phyloP scores from a whole-genome alignment of 92 coral and sea anemone genomes.

The Anthopleura xanthogrammica region DNA sequence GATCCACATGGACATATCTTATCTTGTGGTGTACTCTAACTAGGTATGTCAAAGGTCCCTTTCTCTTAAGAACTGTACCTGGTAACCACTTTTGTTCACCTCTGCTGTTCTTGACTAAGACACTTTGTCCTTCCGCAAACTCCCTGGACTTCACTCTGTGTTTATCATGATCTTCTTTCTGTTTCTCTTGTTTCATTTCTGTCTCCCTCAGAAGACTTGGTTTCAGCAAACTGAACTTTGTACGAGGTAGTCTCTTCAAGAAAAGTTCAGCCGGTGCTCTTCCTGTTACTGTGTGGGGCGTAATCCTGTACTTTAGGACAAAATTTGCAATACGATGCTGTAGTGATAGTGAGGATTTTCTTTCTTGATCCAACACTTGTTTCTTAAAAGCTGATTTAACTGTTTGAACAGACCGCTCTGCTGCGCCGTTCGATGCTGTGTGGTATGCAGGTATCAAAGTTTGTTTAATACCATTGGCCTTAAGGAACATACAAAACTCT shows the following conservation, averaged over 20 bases:
- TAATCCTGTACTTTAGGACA: constrained; percentile 30
- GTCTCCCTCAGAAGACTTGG: constrained; percentile 39
- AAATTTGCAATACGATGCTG: constrained; percentile 33
- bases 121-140: neutral
- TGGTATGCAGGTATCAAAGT: constrained; percentile 48
- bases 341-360: neutral
- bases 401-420: constrained; percentile 40
- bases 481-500: neutral
- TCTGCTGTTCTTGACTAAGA: neutral
- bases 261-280: constrained; percentile 51
- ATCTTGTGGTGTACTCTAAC: too few relatives aligned
- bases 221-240: constrained; percentile 35
- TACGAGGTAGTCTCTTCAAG: constrained; percentile 37
- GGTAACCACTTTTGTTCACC: neutral
- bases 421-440: constrained; percentile 41
- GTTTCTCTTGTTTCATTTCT: constrained; percentile 40
- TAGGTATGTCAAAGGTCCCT: neutral
- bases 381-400: constrained; percentile 29
- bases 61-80: neutral
- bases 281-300: constrained; percentile 58
- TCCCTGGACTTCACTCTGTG: constrained; percentile 28
- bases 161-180: constrained; percentile 41
- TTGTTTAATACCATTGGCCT: constrained; percentile 19
- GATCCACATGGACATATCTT: too few relatives aligned
- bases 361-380: constrained; percentile 7